Base-by-base conservation (phyloP, 1,140 invertebrate species). In the Cylas formicarius region DNA sequence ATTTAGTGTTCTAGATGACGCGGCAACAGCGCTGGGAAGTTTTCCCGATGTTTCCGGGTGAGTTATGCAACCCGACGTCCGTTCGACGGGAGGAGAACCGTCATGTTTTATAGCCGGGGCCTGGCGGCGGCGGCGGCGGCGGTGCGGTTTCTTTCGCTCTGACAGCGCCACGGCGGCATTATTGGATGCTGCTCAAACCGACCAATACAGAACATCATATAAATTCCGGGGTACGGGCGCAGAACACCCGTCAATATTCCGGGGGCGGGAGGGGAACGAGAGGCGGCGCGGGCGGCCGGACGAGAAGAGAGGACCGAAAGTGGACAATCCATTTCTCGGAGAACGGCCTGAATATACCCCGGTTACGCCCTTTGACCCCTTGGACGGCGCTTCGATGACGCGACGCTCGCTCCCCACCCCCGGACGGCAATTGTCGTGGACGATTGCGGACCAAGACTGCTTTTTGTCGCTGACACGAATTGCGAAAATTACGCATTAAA, bases 111-210 rank as follows among this genome's bases (percentile, higher is more conserved):
- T 55, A 16, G 32, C 21, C 47, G 49, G n/a, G n/a, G n/a, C n/a
- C n/a, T n/a, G n/a, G n/a, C n/a, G n/a, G n/a, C n/a, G n/a, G n/a
- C n/a, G n/a, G n/a, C n/a, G n/a, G n/a, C n/a, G n/a, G n/a, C n/a
- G n/a, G 48, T 57, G 55, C 55, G 57, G 54, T 59, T 57, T 57
- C 57, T 59, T 59, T 53, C 52, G n/a, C 39, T 54, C 50, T 52
- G 55, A 57, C 55, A 52, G 50, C 42, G 52, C 51, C 56, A 55
- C 52, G 46, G 42, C 50, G 48, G 52, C n/a, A 55, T 57, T 59
- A 59, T 59, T 59, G 57, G 57, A 59, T 59, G 43, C 55, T 48
- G 48, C 42, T 56, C 55, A 48, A 44, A 51, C 53, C 50, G 46
- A 38, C 50, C 53, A 47, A 47, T 42, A 52, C 40, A 48, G 55